Conservation (phyloP, 2,797 vertebrate genomes). For the Brachyrhaphis roseni region DNA sequence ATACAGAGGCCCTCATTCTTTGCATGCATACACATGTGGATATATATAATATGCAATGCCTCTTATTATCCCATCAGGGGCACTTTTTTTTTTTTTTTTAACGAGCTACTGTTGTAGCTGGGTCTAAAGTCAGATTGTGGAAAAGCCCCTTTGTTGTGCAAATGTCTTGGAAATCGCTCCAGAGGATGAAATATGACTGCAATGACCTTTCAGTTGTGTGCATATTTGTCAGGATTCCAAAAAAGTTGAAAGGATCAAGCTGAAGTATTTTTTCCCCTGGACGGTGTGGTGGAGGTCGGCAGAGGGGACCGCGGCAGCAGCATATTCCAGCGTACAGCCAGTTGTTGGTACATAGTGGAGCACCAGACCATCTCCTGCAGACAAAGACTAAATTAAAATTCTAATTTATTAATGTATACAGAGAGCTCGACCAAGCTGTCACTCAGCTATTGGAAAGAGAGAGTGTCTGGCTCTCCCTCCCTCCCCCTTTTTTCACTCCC, state of each 20-base stretch:
- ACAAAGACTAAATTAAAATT: slow-evolving; percentile 98
- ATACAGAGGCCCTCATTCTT: slow-evolving; percentile 63
- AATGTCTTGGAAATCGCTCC: slow-evolving; percentile 90
- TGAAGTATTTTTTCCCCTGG: slow-evolving; percentile 85
- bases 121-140: slow-evolving; percentile 89
- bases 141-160: slow-evolving; percentile 91
- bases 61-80: slow-evolving; percentile 81
- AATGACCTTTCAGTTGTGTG: slow-evolving; percentile 96
- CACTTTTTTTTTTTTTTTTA: slow-evolving; percentile 77
- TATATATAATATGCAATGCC: slow-evolving; percentile 81
- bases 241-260: slow-evolving; percentile 97
- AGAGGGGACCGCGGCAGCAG: slow-evolving; percentile 80
- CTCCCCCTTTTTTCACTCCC: slow-evolving; percentile 43
- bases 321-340: slow-evolving; percentile 89
- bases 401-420: slow-evolving; percentile 99
- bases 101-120: slow-evolving; percentile 87
- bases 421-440: slow-evolving; percentile 93
- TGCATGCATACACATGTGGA: slow-evolving; percentile 9
- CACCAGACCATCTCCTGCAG: slow-evolving; percentile 88
- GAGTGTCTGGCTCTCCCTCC: slow-evolving; percentile 75
- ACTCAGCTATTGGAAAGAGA: slow-evolving; percentile 91
- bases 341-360: slow-evolving; percentile 93
- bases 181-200: slow-evolving; percentile 92
- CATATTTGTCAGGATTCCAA: slow-evolving; percentile 95
- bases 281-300: slow-evolving; percentile 92